phyloP scores from a whole-genome alignment of 2,113 vertebrate genomes.

The Crotalus tigris region DNA sequence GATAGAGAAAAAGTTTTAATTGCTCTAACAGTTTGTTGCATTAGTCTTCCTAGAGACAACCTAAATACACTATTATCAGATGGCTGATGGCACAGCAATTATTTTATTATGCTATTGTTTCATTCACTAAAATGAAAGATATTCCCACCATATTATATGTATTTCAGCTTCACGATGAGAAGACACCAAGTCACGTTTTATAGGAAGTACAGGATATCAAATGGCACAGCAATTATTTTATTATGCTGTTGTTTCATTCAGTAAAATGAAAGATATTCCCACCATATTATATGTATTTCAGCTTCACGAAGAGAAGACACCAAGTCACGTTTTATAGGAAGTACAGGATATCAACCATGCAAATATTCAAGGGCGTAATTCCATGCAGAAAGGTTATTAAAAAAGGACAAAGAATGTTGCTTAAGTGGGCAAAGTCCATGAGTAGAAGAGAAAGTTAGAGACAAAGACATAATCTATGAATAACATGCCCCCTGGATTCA shows the following conservation, averaged over 20 bases:
- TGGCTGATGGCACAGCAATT: not conserved
- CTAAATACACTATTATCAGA: not conserved
- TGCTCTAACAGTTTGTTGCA: not conserved
- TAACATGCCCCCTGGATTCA: not conserved
- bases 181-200: not conserved
- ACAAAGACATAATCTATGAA: not conserved
- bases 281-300: not conserved
- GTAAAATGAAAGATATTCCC: not conserved
- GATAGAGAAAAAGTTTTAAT: not conserved
- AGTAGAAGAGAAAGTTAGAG: not conserved
- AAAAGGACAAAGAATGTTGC: not conserved
- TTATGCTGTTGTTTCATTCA: not conserved
- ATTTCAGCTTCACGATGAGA: not conserved
- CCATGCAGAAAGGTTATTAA: not conserved
- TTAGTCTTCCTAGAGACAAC: not conserved
- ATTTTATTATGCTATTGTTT: not conserved
- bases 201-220: not conserved
- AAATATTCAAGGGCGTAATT: not conserved
- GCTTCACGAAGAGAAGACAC: not conserved
- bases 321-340: not conserved
- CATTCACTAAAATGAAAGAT: not conserved
- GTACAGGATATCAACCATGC: not conserved
- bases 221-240: not conserved
- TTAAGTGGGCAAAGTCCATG: not conserved
- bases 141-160: not conserved